Base-by-base conservation (phyloP, 2,888 invertebrate species). In the Campoletis raptor region DNA sequence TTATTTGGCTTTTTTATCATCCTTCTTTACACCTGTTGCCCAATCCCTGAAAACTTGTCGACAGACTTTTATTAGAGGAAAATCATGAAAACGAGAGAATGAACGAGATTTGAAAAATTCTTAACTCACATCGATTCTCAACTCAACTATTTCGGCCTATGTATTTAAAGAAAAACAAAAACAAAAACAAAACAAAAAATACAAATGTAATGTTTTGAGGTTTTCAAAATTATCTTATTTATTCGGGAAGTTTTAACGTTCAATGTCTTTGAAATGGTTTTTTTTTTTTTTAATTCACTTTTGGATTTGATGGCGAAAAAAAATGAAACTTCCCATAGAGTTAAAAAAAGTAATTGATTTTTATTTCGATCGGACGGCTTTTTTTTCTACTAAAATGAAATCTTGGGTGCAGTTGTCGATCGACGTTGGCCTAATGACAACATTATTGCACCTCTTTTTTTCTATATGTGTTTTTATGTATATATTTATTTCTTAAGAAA, bases 351-450 rank as follows among this genome's bases (percentile, higher is more conserved):
- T 88, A 85, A 88, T 87, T 88, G 85, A 79, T 85, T 81, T 89
- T 82, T 82, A 74, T 72, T 40, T 66, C 37, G 54, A 80, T 54
- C 80, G 80, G 73, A 72, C 77, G 72, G 18, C 10, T 18, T 87
- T 88, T 83, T 87, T 87, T 88, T 86, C 85, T 86, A 87, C 88
- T 83, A 89, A 90, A 87, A 85, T 88, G 78, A 81, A 81, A 66
- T 61, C 69, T 76, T 30, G 42, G 88, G 88, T 89, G 86, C 88
- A 89, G 83, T 86, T 87, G 88, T 89, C 86, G 89, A 89, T 88
- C 89, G 89, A 89, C 89, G 89, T 89, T 90, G 89, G 90, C 90
- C 90, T 90, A 90, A 90, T 82, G 89, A 86, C 88, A 87, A 89
- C 87, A 69, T 81, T 76, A 36, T 67, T 78, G 83, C 86, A 86